Evolutionary conservation across 2,797 vertebrate genomes (phyloP).

Genomic region (Myripristis murdjan): DNA sequence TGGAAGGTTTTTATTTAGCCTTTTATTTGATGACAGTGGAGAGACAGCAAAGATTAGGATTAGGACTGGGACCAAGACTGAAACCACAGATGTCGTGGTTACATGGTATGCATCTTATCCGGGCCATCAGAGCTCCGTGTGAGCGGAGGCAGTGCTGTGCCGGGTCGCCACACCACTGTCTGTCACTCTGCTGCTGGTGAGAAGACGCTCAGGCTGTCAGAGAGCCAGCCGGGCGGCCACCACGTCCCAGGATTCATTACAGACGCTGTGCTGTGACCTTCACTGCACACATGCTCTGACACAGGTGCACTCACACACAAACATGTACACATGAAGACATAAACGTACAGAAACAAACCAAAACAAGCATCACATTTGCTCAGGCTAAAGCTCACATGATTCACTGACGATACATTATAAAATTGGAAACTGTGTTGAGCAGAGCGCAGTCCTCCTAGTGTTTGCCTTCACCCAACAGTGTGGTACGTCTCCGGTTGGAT

Average conservation of each 20-base stretch:
- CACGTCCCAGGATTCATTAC: slow-evolving; percentile 47
- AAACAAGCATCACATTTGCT: slow-evolving; percentile 1
- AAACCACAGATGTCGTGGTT: too few relatives aligned
- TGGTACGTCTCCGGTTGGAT: too few relatives aligned
- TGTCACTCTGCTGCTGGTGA: slow-evolving; percentile 40
- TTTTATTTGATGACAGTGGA: too few relatives aligned
- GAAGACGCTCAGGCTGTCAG: slow-evolving; percentile 38
- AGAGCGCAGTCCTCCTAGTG: too few relatives aligned
- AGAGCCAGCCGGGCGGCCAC: slow-evolving; percentile 25
- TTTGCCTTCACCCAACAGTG: too few relatives aligned
- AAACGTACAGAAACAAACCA: not conserved
- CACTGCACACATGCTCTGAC: slow-evolving; percentile 18
- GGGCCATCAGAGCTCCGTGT: slow-evolving; percentile 15
- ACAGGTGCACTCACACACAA: slow-evolving; percentile 7
- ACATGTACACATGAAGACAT: not conserved
- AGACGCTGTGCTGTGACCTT: slow-evolving; percentile 41
- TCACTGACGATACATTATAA: slow-evolving; percentile 10
- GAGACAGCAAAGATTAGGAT: too few relatives aligned
- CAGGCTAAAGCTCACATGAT: slow-evolving; percentile 37
- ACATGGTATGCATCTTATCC: too few relatives aligned
- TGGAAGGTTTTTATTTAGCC: too few relatives aligned
- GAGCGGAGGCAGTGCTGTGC: slow-evolving; percentile 27
- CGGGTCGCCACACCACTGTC: slow-evolving; percentile 34
- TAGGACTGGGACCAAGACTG: too few relatives aligned
- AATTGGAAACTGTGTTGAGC: too few relatives aligned